Base-by-base conservation (phyloP, 1,140 invertebrate genomes). In the Neodiprion pinetum region DNA sequence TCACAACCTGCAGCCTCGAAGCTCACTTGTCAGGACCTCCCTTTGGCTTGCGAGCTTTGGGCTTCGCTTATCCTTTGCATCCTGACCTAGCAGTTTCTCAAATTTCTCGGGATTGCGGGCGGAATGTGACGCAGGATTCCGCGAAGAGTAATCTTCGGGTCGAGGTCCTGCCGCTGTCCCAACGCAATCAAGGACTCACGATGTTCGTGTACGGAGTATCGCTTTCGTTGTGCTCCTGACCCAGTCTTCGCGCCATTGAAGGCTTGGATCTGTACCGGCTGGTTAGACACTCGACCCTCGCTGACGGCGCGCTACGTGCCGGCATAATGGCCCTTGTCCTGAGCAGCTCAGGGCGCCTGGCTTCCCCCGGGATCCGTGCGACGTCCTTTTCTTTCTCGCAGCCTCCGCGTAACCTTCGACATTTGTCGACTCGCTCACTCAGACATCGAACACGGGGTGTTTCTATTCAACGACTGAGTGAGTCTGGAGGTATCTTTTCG, bases 241-340 rank as follows among this genome's bases (percentile, higher is more conserved):
- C 53, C 53, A 61, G 53, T 61, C 53, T 61, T 61, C 11, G 53
- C 53, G n/a, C 53, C n/a, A 40, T 61, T 17, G 53, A 61, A 61
- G 53, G 53, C 9, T 61, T 9, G 53, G 11, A 61, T 61, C 53
- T 61, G 11, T 1, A 40, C 53, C n/a, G 53, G 53, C n/a, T 12
- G 53, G 53, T 9, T 61, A 79, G 77, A 82, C 82, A 82, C 81
- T 82, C 81, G 83, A 84, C 80, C 77, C 82, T 69, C 67, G 84
- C 85, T 84, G 84, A 86, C 84, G 80, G 79, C 79, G 84, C 84
- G 82, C 81, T 86, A 86, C 85, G 83, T 86, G 84, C 81, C 77
- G 71, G 69, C 76, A 82, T 86, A 86, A 86, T 84, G 82, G 83
- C 79, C 80, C 85, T 85, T 83, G 83, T 81, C 79, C 82, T 79